Percentiles rank a stretch among this genome's conserved stretches.
phyloP scores from a whole-genome alignment of 2,888 invertebrate species.

The Eledona agricola region DNA sequence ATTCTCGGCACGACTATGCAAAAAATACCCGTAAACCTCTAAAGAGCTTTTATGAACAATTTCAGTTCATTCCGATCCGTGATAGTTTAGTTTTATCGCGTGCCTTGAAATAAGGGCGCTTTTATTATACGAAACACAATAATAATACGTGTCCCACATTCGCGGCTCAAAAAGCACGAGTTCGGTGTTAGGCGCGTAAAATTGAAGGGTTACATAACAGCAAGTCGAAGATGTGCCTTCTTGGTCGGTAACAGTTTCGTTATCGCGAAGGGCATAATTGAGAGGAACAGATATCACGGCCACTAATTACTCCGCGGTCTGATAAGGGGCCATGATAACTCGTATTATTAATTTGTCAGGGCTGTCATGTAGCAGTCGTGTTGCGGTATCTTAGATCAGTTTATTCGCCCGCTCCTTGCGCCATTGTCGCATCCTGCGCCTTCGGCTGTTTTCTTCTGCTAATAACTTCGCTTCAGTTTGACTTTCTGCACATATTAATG shows the following conservation, averaged over 20 bases:
- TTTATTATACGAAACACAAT: slow-evolving; percentile 30
- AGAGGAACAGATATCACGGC: slow-evolving; percentile 44
- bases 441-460: slow-evolving; percentile 25
- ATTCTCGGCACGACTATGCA: slow-evolving; percentile 14
- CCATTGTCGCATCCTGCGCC: slow-evolving; percentile 20
- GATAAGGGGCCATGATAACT: slow-evolving; percentile 49
- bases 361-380: slow-evolving; percentile 51
- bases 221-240: slow-evolving; percentile 28
- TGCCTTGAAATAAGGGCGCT: slow-evolving; percentile 15
- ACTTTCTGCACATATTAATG: slow-evolving; percentile 6
- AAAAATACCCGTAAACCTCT: no score
- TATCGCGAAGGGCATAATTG: slow-evolving; percentile 43
- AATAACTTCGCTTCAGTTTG: slow-evolving; percentile 20
- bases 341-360: slow-evolving; percentile 52
- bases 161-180: no score
- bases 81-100: slow-evolving; percentile 30
- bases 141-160: no score
- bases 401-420: slow-evolving; percentile 37
- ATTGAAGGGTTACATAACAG: slow-evolving; percentile 29
- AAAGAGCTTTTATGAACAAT: slow-evolving; percentile 21
- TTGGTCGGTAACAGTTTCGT: slow-evolving; percentile 34
- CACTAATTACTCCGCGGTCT: slow-evolving; percentile 47
- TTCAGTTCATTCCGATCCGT: slow-evolving; percentile 17
- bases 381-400: slow-evolving; percentile 47
- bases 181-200: slow-evolving; percentile 26